Percentiles rank a stretch among this genome's conserved stretches.
Conservation (phyloP, 2,888 invertebrate genomes). For the Petrolisthes cinctipes region DNA sequence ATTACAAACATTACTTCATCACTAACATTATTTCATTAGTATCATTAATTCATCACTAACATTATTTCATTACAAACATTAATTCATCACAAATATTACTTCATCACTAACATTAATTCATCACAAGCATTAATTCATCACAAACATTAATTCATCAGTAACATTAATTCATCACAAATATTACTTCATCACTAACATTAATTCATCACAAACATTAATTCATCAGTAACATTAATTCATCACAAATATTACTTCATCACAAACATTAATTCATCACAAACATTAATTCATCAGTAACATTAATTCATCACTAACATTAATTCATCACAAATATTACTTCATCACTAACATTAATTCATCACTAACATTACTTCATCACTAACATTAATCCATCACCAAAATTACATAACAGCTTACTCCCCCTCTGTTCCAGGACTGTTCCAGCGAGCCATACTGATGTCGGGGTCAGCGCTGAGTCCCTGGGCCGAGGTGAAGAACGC, state of each 20-base stretch:
- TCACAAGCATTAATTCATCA: background rate
- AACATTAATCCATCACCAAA: too few relatives aligned
- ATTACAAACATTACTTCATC: background rate
- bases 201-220: too few relatives aligned
- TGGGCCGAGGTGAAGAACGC: slow-evolving; percentile 80
- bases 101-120: too few relatives aligned
- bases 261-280: too few relatives aligned
- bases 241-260: background rate
- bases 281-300: too few relatives aligned
- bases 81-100: too few relatives aligned
- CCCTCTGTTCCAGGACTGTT: slow-evolving; percentile 67
- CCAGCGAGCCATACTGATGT: slow-evolving; percentile 68
- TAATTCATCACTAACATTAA: background rate
- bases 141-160: background rate
- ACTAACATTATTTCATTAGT: background rate
- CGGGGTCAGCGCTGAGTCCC: slow-evolving; percentile 68
- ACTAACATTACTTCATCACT: background rate
- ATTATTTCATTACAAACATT: background rate
- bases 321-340: background rate
- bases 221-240: background rate
- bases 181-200: background rate
- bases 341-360: background rate
- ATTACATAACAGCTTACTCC: background rate
- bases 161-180: background rate
- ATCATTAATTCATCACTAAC: background rate